Evolutionary conservation across 2,797 vertebrate species (phyloP).

Genomic region (Thaleichthys pacificus): DNA sequence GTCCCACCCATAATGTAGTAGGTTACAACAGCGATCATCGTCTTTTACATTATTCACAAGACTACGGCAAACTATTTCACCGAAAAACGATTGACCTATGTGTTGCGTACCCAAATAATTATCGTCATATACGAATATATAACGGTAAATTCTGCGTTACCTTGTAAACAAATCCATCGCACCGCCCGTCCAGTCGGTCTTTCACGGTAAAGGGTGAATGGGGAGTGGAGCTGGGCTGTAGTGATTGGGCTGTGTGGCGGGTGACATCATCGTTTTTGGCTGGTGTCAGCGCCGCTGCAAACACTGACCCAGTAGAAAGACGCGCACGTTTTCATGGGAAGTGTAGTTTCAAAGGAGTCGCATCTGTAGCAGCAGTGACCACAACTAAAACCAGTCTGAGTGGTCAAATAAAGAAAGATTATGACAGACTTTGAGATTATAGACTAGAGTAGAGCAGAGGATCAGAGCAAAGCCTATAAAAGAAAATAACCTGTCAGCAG

Average conservation of each 20-base stretch:
- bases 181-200: not conserved
- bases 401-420: not conserved
- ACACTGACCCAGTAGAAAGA: constrained; percentile 9
- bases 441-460: not conserved
- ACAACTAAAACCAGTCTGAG: not conserved
- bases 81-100: not conserved
- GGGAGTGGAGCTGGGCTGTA: constrained; percentile 2
- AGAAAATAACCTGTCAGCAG: too few relatives aligned
- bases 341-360: not conserved
- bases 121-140: not conserved
- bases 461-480: not conserved
- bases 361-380: not conserved
- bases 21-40: constrained; percentile 1
- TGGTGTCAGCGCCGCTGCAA: not conserved
- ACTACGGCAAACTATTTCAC: not conserved
- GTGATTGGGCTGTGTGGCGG: not conserved
- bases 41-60: not conserved
- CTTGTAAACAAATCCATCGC: constrained; percentile 18
- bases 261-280: constrained; percentile 19
- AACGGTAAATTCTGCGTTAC: constrained; percentile 5
- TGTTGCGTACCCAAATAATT: not conserved
- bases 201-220: constrained; percentile 3
- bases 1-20: constrained; percentile 10
- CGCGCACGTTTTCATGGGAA: constrained; percentile 3
- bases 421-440: not conserved